Evolutionary conservation across 2,113 vertebrate species (phyloP).

Genomic region (Cyphomyrus discorhynchus): DNA sequence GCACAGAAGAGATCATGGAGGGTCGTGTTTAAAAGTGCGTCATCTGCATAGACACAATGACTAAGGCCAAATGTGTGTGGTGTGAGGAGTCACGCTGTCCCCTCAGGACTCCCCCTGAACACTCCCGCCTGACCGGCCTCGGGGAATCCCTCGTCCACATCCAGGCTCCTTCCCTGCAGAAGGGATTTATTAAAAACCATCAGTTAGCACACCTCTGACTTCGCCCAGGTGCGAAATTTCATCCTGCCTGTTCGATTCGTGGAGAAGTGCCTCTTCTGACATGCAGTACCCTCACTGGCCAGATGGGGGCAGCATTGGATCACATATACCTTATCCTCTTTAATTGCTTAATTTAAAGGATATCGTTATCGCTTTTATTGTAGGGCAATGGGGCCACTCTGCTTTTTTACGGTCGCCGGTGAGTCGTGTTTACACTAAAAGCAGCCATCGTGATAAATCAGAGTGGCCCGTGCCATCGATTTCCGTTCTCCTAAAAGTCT

Average conservation of each 20-base stretch:
- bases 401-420: neutral
- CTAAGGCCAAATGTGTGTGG: neutral
- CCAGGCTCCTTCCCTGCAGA: neutral
- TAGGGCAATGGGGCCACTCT: neutral
- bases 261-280: neutral
- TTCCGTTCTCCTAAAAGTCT: neutral
- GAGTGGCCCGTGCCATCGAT: neutral
- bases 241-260: constrained; percentile 10
- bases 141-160: neutral
- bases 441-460: neutral
- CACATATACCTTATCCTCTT: neutral
- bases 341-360: constrained; percentile 7
- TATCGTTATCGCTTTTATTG: constrained; percentile 2
- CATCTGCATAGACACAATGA: neutral
- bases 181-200: neutral
- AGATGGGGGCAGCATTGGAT: constrained; percentile 7
- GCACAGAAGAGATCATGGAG: neutral
- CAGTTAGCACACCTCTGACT: neutral
- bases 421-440: constrained; percentile 8
- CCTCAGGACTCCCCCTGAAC: neutral
- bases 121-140: neutral
- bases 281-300: neutral
- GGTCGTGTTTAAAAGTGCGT: neutral
- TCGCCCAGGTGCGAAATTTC: neutral
- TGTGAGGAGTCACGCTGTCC: neutral